phyloP scores from a whole-genome alignment of 2,888 invertebrate genomes.

The Crocallis elinguaria region DNA sequence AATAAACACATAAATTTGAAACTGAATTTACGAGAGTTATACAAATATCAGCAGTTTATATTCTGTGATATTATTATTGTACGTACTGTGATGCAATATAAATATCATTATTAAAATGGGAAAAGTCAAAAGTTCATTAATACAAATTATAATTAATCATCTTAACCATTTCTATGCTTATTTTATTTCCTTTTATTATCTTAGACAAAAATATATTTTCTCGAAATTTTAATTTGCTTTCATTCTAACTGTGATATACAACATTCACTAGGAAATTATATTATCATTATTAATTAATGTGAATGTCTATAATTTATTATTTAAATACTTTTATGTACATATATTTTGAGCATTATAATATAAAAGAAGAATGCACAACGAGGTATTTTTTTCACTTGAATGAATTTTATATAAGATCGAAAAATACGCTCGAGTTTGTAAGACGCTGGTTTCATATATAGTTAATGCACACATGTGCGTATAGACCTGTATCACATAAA shows the following conservation, averaged over 20 bases:
- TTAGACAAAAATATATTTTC: slow-evolving; percentile 54
- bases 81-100: background rate
- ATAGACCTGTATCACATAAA: no score
- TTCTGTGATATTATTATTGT: background rate
- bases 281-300: background rate
- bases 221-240: slow-evolving; percentile 9
- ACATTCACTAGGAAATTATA: slow-evolving; percentile 5
- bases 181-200: slow-evolving; percentile 26
- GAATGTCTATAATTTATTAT: slow-evolving; percentile 1
- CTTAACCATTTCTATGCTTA: slow-evolving; percentile 19
- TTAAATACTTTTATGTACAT: background rate
- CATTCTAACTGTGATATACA: slow-evolving; percentile 21
- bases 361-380: no score
- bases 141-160: no score
- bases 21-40: no score
- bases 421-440: no score
- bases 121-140: no score
- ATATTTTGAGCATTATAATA: slow-evolving; percentile 5
- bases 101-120: background rate
- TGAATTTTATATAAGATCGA: no score
- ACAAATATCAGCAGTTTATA: background rate
- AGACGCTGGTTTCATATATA: no score
- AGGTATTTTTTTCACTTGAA: no score
- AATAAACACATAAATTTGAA: slow-evolving; percentile 11
- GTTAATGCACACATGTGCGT: no score